A percentile compares a stretch with the other conserved stretches of the same genome.
Conservation (phyloP, 92 coral and sea anemone species). For the Zoanthus gigantus region DNA sequence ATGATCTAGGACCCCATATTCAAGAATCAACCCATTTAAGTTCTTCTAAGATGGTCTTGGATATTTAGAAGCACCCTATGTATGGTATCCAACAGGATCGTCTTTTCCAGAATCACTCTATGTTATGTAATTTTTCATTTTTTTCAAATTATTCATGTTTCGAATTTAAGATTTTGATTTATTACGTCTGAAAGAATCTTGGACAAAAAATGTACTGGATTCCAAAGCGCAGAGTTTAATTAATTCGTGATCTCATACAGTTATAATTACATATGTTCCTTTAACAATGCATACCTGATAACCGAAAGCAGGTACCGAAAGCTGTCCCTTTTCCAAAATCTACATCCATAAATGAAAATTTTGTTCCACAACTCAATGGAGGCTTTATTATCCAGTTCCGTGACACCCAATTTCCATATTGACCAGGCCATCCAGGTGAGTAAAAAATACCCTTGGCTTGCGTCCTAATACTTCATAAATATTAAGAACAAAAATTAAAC, state of each 20-base stretch:
- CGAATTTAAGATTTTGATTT: too few species aligned
- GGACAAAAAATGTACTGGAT: too few species aligned
- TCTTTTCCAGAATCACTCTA: too few species aligned
- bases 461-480: not conserved
- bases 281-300: slow-evolving; percentile 24
- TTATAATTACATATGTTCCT: too few species aligned
- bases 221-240: not conserved
- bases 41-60: too few species aligned
- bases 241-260: not conserved
- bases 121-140: too few species aligned
- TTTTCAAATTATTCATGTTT: too few species aligned
- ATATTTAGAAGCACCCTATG: too few species aligned
- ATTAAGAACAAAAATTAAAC: not conserved
- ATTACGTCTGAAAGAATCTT: too few species aligned
- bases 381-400: not conserved
- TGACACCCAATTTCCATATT: not conserved
- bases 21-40: too few species aligned
- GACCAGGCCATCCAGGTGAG: slow-evolving; percentile 17
- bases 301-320: not conserved
- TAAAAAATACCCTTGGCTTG: not conserved
- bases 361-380: slow-evolving; percentile 31
- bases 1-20: too few species aligned
- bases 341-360: slow-evolving; percentile 32
- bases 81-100: too few species aligned
- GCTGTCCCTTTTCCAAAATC: slow-evolving; percentile 1